phyloP scores from a whole-genome alignment of 2,797 vertebrate genomes.

The Malacoraja senta region DNA sequence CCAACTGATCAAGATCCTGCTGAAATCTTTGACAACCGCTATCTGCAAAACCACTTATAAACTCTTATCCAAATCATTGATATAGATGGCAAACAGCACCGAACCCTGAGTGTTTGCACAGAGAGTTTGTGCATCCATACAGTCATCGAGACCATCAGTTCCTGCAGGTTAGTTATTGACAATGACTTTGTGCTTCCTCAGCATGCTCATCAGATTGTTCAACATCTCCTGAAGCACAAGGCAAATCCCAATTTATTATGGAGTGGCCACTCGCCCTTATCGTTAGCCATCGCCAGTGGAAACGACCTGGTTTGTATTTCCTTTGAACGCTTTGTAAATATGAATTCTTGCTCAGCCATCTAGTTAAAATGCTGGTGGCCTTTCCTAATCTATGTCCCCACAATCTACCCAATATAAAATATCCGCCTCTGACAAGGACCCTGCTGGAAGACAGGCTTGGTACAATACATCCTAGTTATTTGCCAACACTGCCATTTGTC shows the following conservation, averaged over 20 bases:
- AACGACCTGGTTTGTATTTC: constrained; percentile 66
- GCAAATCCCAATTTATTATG: constrained; percentile 67
- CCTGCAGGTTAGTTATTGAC: background rate
- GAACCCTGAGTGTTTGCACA: too few relatives aligned
- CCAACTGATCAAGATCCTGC: too few relatives aligned
- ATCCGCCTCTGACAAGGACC: background rate
- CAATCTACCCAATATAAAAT: background rate
- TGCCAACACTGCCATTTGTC: background rate
- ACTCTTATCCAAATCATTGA: too few relatives aligned
- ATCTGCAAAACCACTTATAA: too few relatives aligned
- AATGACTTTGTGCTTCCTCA: constrained; percentile 44
- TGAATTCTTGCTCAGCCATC: background rate
- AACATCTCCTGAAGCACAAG: constrained; percentile 63
- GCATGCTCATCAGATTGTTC: constrained; percentile 62
- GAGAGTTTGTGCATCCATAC: too few relatives aligned
- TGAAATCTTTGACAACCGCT: too few relatives aligned
- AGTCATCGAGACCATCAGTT: background rate
- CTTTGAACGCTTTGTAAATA: background rate
- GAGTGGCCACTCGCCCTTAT: constrained; percentile 80
- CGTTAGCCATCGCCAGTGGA: constrained; percentile 72
- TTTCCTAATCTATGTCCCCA: background rate
- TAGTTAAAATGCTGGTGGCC: too few relatives aligned
- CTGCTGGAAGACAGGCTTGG: too few relatives aligned
- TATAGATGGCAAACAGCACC: too few relatives aligned
- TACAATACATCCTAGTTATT: background rate